Evolutionary conservation across 2,888 invertebrate genomes (phyloP).

Genomic region (Scaptomyza reducta): DNA sequence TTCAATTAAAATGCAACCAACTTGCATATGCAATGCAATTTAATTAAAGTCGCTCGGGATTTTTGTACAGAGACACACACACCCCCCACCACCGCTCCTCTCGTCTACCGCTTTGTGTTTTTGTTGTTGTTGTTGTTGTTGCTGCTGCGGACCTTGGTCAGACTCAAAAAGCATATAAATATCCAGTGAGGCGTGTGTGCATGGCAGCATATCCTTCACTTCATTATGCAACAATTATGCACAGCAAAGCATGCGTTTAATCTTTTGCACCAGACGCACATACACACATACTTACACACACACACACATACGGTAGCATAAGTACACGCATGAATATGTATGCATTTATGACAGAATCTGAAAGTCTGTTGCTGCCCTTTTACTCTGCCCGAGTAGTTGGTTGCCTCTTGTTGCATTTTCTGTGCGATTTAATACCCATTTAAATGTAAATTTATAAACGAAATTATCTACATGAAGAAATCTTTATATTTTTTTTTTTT

Average conservation of each 20-base stretch:
- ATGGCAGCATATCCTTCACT: conserved; percentile 72
- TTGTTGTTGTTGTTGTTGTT: not conserved
- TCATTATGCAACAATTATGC: conserved; percentile 80
- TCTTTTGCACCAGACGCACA: conserved; percentile 69
- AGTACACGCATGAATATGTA: conserved; percentile 5
- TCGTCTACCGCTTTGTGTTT: not conserved
- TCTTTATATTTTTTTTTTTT: conserved; percentile 71
- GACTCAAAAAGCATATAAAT: conserved; percentile 69
- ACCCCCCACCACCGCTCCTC: not conserved
- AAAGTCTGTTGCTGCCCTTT: conserved; percentile 3
- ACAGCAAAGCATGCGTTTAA: conserved; percentile 79
- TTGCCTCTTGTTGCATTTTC: conserved; percentile 60
- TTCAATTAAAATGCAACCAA: conserved; percentile 76
- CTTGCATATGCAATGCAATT: conserved; percentile 78
- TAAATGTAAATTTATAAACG: conserved; percentile 70
- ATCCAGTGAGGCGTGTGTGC: conserved; percentile 64
- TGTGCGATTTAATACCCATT: conserved; percentile 76
- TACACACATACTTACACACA: not conserved
- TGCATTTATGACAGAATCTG: conserved; percentile 31
- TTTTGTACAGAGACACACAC: conserved; percentile 55
- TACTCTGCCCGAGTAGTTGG: not conserved
- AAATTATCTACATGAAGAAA: conserved; percentile 76
- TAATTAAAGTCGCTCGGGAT: conserved; percentile 74
- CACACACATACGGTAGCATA: not conserved
- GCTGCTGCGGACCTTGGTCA: conserved; percentile 39